Percentiles rank a stretch among this genome's conserved stretches.
Conservation (phyloP, 2,888 invertebrate species). For the Lepidochrysops patricia region DNA sequence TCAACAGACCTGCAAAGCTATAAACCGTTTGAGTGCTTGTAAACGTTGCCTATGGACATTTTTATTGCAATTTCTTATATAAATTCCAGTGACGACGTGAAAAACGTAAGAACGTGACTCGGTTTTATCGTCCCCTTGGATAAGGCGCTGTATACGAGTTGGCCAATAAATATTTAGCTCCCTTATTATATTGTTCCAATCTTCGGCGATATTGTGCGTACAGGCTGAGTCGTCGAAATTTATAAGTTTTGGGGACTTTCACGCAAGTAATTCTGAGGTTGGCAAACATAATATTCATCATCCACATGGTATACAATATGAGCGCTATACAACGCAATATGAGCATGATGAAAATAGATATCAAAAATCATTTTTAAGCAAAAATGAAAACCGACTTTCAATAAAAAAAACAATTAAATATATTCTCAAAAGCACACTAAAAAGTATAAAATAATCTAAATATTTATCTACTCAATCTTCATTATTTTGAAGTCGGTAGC, state of each 20-base stretch:
- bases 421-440: too few species aligned
- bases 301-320: too few species aligned
- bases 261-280: neutral
- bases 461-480: too few species aligned
- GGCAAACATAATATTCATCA: too few species aligned
- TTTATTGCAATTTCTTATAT: constrained; percentile 9
- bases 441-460: too few species aligned
- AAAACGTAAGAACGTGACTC: constrained; percentile 9
- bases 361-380: too few species aligned
- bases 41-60: neutral
- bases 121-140: neutral
- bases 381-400: too few species aligned
- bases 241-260: neutral
- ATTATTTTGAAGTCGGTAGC: too few species aligned
- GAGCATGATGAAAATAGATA: too few species aligned
- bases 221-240: neutral
- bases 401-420: too few species aligned
- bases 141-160: neutral
- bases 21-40: neutral
- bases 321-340: too few species aligned
- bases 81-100: neutral
- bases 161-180: constrained; percentile 1
- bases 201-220: too few species aligned
- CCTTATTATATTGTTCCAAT: constrained; percentile 2
- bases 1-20: neutral